Evolutionary conservation across 2,888 invertebrate genomes (phyloP).

Genomic region (Salpingus planirostris): DNA sequence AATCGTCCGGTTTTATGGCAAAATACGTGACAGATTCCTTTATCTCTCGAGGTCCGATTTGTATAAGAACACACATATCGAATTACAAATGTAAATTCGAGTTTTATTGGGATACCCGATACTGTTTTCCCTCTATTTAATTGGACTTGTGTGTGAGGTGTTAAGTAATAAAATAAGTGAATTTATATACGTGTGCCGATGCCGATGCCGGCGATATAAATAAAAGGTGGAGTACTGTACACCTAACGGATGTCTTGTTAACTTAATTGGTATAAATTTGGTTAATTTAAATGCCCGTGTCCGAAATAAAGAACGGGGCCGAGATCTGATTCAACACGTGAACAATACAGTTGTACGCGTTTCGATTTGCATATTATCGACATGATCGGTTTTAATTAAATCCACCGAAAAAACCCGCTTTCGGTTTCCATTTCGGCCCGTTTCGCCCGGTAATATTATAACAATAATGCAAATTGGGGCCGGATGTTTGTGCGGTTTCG

Average conservation of each 20-base stretch:
- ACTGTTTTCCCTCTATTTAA: constrained; percentile 18
- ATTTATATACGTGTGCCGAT: constrained; percentile 18
- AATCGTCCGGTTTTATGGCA: constrained; percentile 20
- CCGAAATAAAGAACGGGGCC: constrained; percentile 15
- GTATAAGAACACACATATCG: constrained; percentile 20
- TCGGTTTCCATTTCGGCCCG: constrained; percentile 8
- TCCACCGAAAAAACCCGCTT: too few relatives aligned
- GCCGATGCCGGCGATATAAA: constrained; percentile 15
- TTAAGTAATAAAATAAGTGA: constrained; percentile 22
- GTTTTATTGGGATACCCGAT: constrained; percentile 18
- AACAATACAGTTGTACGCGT: constrained; percentile 14
- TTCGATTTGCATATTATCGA: constrained; percentile 14
- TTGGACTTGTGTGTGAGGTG: constrained; percentile 20
- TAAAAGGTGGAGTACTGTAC: constrained; percentile 15
- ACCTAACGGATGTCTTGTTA: constrained; percentile 24
- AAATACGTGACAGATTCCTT: constrained; percentile 19
- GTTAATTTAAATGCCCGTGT: constrained; percentile 23
- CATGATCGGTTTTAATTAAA: constrained; percentile 9
- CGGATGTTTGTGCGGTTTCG: too few relatives aligned
- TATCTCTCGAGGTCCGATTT: constrained; percentile 14
- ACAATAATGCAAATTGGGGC: too few relatives aligned
- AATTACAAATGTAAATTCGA: constrained; percentile 23
- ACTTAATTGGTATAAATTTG: constrained; percentile 25
- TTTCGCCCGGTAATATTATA: too few relatives aligned
- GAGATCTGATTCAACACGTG: constrained; percentile 19